These are phyloP conservation scores for Hoplostethus mediterraneus DNA, from an alignment of 2,797 vertebrate species.

Conservation along the genomic window DNA sequence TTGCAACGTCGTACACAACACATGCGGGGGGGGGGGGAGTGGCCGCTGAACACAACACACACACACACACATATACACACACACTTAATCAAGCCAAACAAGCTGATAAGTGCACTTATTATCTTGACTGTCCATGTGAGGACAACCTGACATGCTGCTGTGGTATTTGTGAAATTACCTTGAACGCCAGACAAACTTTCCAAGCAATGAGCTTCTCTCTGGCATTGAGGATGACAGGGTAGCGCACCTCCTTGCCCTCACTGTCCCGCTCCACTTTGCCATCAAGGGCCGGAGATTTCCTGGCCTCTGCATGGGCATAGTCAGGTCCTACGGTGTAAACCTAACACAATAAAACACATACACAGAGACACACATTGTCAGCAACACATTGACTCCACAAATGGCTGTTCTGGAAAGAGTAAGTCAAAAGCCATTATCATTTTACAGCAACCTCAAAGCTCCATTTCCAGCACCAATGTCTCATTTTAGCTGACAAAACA, in stretches of 20 bases:
- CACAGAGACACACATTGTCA: neutral
- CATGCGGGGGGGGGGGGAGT: too few species aligned
- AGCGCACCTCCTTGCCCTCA: constrained; percentile 93
- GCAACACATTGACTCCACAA: neutral
- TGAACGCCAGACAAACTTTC: constrained; percentile 94
- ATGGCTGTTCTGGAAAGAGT: too few species aligned
- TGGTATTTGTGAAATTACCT: constrained; percentile 79
- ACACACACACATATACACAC: too few species aligned
- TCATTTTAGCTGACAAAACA: too few species aligned
- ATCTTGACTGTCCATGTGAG: neutral
- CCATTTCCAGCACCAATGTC: too few species aligned
- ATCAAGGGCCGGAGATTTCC: constrained; percentile 91
- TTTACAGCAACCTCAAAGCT: too few species aligned
- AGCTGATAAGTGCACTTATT: too few species aligned
- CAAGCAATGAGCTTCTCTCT: constrained; percentile 92
- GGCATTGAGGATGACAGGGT: constrained; percentile 92
- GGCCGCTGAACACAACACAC: too few species aligned
- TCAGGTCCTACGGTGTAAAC: constrained; percentile 93
- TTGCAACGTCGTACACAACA: too few species aligned
- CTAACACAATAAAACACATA: constrained; percentile 61
- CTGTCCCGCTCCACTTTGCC: constrained; percentile 92
- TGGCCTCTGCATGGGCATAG: constrained; percentile 92
- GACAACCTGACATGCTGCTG: neutral
- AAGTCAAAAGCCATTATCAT: too few species aligned
- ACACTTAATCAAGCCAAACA: neutral